Evolutionary conservation across 2,113 vertebrate species (phyloP), one percentile per base, ranked within the genome.

Genomic region (Phocoena sinus): DNA sequence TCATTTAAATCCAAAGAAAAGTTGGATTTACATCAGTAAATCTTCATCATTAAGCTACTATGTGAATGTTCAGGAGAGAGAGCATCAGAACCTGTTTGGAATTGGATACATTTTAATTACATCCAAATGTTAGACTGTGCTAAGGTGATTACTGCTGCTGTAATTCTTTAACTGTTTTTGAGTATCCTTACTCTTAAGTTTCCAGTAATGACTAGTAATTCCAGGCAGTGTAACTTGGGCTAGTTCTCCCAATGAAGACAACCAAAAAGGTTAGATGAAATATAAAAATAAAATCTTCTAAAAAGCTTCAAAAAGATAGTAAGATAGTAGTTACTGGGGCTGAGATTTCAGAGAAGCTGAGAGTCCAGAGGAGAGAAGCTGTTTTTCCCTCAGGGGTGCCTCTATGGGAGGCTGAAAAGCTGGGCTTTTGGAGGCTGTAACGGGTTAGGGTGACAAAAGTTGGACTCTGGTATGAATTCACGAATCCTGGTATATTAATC

Each of bases 1-100:
- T 93, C 58, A 70, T 28, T 92, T 87, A 95, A 94, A 47, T 87
- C 38, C 73, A 73, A 67, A 74, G 23, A 88, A 90, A 88, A 91
- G 9, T 92, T 90, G 50, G 5, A 25, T 95, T 89, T 77, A 33
- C 3, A 33, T 31, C 28, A 85, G 31, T 85, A 89, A 60, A 44
- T 74, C 41, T 73, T 84, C 36, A n/a, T 91, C 38, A 88, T 50
- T 7, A 70, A 84, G 18, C 25, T 62, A 28, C 56, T 80, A 47
- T 74, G 12, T 93, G 85, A 74, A 26, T 86, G 31, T 14, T 50
- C 44, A 53, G 44, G 31, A 79, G 58, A 79, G 26, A 68, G 17
- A 84, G 5, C n/a, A 87, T 90, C 15, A 47, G 5, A 91, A 41
- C 82, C 58, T 86, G 50, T 82, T 89, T 47, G 25, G 53, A 87